Conservation (phyloP, 2,888 invertebrate species). For the Odontomyia ornata region DNA sequence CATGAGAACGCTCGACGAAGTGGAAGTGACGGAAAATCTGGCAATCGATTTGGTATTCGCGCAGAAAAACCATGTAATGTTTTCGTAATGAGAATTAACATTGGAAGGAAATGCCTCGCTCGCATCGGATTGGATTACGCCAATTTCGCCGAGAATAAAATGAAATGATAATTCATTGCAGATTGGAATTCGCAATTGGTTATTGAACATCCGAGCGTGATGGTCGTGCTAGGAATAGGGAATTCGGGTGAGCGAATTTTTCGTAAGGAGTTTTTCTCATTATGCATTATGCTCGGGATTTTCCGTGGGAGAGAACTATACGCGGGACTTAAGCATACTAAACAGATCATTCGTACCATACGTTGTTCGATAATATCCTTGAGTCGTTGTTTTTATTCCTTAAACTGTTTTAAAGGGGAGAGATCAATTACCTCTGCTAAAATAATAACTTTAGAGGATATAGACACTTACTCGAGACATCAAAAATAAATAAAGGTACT, state of each 20-base stretch:
- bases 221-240: conserved; percentile 12
- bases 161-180: conserved; percentile 32
- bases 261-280: neutral
- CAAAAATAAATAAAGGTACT: too few species aligned
- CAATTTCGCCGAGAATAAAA: conserved; percentile 21
- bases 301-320: neutral
- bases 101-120: conserved; percentile 24
- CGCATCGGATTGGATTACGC: conserved; percentile 18
- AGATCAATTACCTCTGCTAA: too few species aligned
- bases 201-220: neutral
- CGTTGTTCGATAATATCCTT: neutral
- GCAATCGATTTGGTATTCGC: conserved; percentile 36
- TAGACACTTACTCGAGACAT: too few species aligned
- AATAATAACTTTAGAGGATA: too few species aligned
- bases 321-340: neutral
- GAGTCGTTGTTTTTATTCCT: too few species aligned
- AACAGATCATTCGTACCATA: neutral
- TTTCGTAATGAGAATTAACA: conserved; percentile 36
- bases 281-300: too few species aligned
- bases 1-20: neutral
- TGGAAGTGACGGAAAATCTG: conserved; percentile 21
- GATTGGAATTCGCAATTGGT: conserved; percentile 22
- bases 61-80: conserved; percentile 36
- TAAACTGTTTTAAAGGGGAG: too few species aligned
- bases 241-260: neutral